Conservation (phyloP, 2,888 invertebrate genomes). For the Clistopyga incitator region DNA sequence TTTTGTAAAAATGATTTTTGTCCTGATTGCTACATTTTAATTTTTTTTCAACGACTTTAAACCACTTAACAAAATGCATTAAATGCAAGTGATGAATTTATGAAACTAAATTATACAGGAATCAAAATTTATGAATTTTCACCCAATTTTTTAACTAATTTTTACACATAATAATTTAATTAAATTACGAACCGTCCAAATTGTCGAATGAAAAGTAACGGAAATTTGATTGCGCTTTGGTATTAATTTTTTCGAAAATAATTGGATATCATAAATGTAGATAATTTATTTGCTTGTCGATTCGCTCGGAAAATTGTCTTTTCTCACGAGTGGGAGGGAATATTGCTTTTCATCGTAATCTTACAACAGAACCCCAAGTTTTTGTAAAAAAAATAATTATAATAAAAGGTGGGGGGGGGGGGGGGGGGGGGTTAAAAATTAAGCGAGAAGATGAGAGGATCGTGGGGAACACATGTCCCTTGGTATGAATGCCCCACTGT, state of each 20-base stretch:
- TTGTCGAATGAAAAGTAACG: too few relatives aligned
- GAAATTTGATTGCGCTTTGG: too few relatives aligned
- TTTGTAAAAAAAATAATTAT: conserved; percentile 14
- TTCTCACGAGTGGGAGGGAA: conserved; percentile 38
- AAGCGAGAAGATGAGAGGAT: conserved; percentile 54
- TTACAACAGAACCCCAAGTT: conserved; percentile 19
- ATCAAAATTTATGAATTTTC: too few relatives aligned
- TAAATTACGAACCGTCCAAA: too few relatives aligned
- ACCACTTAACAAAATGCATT: too few relatives aligned
- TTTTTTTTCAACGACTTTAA: not conserved
- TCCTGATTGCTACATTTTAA: not conserved
- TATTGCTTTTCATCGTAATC: conserved; percentile 46
- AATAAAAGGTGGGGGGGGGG: conserved; percentile 46
- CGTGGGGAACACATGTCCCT: conserved; percentile 56
- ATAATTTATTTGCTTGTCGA: not conserved
- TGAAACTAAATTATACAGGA: too few relatives aligned
- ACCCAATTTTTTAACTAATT: too few relatives aligned
- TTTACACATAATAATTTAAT: too few relatives aligned
- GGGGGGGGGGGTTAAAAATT: not conserved
- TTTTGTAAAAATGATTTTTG: not conserved
- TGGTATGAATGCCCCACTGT: conserved; percentile 63
- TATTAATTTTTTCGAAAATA: too few relatives aligned
- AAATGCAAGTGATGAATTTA: too few relatives aligned
- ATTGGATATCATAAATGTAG: not conserved
- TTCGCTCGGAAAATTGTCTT: not conserved